A percentile compares a stretch with the other conserved stretches of the same genome.
Conservation (phyloP, 2,113 vertebrate genomes). For the Sula dactylatra region DNA sequence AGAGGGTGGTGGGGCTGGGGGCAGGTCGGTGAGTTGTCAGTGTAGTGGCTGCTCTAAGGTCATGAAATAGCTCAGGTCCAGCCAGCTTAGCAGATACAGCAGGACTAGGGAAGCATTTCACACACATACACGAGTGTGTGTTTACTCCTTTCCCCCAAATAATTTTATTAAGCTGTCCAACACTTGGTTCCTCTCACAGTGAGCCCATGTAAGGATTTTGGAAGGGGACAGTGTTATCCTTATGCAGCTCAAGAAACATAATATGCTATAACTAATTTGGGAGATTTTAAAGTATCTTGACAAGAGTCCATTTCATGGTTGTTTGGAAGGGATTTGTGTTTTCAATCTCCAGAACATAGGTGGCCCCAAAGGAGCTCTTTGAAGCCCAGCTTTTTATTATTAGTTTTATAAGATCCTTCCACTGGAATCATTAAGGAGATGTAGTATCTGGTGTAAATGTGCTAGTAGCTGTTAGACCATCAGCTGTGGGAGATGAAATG, state of each 20-base stretch:
- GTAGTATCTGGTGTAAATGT: constrained; percentile 24
- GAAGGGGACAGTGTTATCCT: background rate
- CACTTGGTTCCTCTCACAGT: background rate
- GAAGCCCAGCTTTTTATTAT: constrained; percentile 45
- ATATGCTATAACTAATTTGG: background rate
- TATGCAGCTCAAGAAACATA: background rate
- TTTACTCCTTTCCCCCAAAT: background rate
- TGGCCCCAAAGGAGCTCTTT: constrained; percentile 17
- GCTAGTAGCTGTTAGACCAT: background rate
- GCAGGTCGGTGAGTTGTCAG: background rate
- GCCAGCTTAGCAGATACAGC: background rate
- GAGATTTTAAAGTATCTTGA: background rate
- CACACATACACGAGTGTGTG: background rate
- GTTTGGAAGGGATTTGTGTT: constrained; percentile 32
- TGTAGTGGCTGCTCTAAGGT: background rate
- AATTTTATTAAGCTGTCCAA: background rate
- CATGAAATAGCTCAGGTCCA: background rate
- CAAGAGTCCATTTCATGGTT: constrained; percentile 23
- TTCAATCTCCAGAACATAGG: constrained; percentile 16
- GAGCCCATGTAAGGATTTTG: background rate
- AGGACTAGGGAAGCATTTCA: background rate
- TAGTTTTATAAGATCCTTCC: constrained; percentile 14
- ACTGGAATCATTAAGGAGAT: constrained; percentile 30
- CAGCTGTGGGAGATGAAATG: constrained; percentile 7
- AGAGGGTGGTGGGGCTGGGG: background rate